Base-by-base conservation (phyloP, 2,113 vertebrate genomes). In the Pimephales promelas region DNA sequence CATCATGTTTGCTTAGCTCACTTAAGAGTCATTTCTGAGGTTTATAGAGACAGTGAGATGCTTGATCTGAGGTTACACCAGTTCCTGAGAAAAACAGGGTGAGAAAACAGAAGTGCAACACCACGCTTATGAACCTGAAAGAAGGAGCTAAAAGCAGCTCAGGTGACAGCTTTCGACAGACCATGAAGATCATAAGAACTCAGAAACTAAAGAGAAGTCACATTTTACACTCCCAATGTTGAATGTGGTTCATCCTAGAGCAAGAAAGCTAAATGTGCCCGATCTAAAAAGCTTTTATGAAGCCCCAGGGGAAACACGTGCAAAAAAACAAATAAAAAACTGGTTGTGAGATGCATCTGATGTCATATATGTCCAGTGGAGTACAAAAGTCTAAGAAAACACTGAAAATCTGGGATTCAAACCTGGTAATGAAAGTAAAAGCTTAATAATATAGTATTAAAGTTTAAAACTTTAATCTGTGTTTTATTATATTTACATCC, bases 71-170 rank as follows among this genome's bases (percentile, higher is more conserved):
- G 59, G 59, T 79, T 66, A 66, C 10, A 26, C 43, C 77, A 79
- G n/a, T 47, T 79, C 59, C 10, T 79, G 16, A 64, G 24, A 64
- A 22, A 47, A 64, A 20, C 59, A 64, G 40, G 40, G 77, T 64
- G 40, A 45, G 59, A 79, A 79, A 79, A 13, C 77, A 79, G 77
- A 64, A 64, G 77, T 43, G 75, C 34, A 5, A 28, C 22, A 43
- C 43, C 59, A 62, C 24, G 31, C 47, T 47, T 47, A 28, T 28
- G 10, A 49, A 64, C 43, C 59, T 79, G 76, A 79, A 79, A 62
- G 72, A 3, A 4, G 0, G 74, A 77, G 74, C 52, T 77, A 78
- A 78, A 61, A 45, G n/a, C 36, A 61, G 36, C 75, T 26, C 8
- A 2, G 1, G 4, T 18, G 22, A 61, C 75, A 61, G 13, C 3